phyloP scores from a whole-genome alignment of 2,888 invertebrate genomes.

The Catocala sponsa region DNA sequence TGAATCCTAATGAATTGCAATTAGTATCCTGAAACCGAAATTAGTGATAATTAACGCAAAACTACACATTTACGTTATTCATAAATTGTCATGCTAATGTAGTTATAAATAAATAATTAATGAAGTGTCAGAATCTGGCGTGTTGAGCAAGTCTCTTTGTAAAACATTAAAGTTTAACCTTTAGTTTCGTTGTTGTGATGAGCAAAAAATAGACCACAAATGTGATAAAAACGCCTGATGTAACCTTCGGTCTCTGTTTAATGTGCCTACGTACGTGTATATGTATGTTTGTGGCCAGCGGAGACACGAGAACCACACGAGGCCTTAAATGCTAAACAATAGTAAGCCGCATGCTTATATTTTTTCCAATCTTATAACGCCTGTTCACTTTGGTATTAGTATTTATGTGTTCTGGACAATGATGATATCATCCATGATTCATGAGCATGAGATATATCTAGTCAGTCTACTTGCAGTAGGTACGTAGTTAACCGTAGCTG shows the following conservation, averaged over 20 bases:
- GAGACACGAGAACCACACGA: slow-evolving; percentile 1
- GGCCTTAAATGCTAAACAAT: slow-evolving; percentile 7
- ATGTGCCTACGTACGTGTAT: not conserved
- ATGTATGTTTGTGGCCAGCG: not conserved
- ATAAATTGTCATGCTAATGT: slow-evolving; percentile 1
- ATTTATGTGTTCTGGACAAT: slow-evolving; percentile 48
- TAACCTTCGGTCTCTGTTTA: slow-evolving; percentile 19
- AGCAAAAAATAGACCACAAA: not conserved
- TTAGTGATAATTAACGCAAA: slow-evolving; percentile 1
- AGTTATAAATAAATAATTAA: slow-evolving; percentile 23
- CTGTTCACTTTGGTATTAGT: slow-evolving; percentile 43
- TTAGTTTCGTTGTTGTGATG: not conserved
- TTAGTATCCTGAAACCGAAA: slow-evolving; percentile 12
- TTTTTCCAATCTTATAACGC: slow-evolving; percentile 25
- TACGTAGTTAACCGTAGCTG: slow-evolving; percentile 22
- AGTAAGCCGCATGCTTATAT: slow-evolving; percentile 21
- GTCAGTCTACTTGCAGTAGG: slow-evolving; percentile 32
- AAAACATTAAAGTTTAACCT: not conserved
- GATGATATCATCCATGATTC: slow-evolving; percentile 77
- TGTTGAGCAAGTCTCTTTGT: slow-evolving; percentile 1
- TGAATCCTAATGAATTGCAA: slow-evolving; percentile 14
- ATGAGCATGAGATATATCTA: slow-evolving; percentile 61
- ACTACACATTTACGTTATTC: not conserved
- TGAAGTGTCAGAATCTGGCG: not conserved
- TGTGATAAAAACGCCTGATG: not conserved